Base-by-base conservation (phyloP, 2,797 vertebrate species). In the Hippopotamyrus pictus region DNA sequence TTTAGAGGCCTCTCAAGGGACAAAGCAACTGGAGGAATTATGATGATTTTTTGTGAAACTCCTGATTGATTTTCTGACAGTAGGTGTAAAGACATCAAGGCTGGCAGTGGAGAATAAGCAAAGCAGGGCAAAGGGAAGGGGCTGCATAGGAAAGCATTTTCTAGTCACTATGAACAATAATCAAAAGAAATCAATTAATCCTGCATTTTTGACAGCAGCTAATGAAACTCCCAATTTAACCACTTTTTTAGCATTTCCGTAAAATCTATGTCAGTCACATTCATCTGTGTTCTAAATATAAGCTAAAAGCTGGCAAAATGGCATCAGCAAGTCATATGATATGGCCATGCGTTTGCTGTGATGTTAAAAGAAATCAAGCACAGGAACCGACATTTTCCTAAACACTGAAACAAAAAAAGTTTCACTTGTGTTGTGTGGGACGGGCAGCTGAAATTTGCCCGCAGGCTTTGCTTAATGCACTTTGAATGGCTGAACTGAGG, bases 41-140 rank as follows among this genome's bases (percentile, higher is more conserved):
- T 88, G 88, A 87, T 44, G 92, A 91, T 91, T 46, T 82, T 95
- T 94, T 94, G 91, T 91, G 93, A 96, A 96, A 95, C 95, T 94
- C 91, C 46, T 91, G 94, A 98, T 97, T 97, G 97, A 98, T 98
- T 98, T 98, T 98, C 96, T 97, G 97, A 96, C 97, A 97, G 94
- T 95, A 94, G 91, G 92, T 93, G 96, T 96, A 93, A 94, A 92
- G 92, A 92, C 3, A 88, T 59, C 90, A 89, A 88, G 29, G 50
- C 53, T 62, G 50, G 86, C 53, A 59, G 53, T 19, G 25, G 33
- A 51, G 11, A n/a, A 8, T 25, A 50, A 17, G 29, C 51, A 53
- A 57, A 19, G 29, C 92, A 92, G 79, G 91, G 90, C 89, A 12
- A 22, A n/a, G n/a, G 29, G 33, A 73, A 69, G 86, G 29, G 62